These are phyloP conservation scores for Drosophila pseudotakahashii DNA, from an alignment of 2,888 invertebrate genomes.

Conservation along the genomic window DNA sequence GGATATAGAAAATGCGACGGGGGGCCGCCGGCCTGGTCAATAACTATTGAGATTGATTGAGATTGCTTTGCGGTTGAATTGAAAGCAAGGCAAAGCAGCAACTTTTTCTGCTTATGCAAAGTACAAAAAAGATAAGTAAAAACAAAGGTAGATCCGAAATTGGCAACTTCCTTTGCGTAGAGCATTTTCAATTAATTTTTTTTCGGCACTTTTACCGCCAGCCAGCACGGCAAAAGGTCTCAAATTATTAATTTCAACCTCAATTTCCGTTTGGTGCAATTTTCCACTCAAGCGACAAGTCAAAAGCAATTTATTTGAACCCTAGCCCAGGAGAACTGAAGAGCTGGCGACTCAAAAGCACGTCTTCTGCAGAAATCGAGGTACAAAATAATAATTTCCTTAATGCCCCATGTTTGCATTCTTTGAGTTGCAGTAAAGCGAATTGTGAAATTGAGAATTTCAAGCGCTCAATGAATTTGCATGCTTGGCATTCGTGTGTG, in stretches of 20 bases:
- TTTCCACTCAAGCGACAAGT: conserved; percentile 74
- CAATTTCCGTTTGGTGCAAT: conserved; percentile 49
- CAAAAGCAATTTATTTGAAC: conserved; percentile 73
- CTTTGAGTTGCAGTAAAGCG: conserved; percentile 31
- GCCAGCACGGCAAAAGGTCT: conserved; percentile 9
- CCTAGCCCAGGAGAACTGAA: conserved; percentile 47
- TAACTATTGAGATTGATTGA: conserved; percentile 67
- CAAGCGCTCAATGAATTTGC: conserved; percentile 44
- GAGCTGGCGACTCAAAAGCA: conserved; percentile 21
- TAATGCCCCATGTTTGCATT: conserved; percentile 19
- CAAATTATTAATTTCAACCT: conserved; percentile 32
- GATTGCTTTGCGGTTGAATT: conserved; percentile 60
- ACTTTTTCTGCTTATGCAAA: conserved; percentile 30
- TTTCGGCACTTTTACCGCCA: conserved; percentile 14
- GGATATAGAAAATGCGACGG: conserved; percentile 14
- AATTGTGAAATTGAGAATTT: conserved; percentile 42
- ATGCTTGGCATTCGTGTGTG: conserved; percentile 43
- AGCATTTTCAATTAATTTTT: conserved; percentile 34
- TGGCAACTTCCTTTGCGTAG: conserved; percentile 21
- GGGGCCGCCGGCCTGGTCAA: conserved; percentile 29
- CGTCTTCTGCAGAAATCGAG: conserved; percentile 36
- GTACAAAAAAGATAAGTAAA: conserved; percentile 19
- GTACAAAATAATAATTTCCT: conserved; percentile 39
- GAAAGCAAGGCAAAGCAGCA: conserved; percentile 50
- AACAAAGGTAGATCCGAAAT: conserved; percentile 9